These are phyloP conservation scores for Drosophila colorata DNA, from an alignment of 2,888 invertebrate genomes.

Conservation along the genomic window DNA sequence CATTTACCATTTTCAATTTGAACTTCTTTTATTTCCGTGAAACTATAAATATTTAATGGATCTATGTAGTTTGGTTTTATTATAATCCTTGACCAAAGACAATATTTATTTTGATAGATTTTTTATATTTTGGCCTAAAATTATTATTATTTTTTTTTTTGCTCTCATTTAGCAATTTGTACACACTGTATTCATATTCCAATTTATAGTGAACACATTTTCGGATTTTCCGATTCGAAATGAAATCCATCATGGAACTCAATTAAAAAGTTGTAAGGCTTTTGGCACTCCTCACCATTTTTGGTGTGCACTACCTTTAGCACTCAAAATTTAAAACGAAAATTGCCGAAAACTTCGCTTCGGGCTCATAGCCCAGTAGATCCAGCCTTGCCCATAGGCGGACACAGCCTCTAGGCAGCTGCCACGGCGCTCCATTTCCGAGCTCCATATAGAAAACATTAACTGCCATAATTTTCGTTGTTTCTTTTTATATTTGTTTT, in stretches of 20 bases:
- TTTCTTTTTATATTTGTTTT: constrained; percentile 24
- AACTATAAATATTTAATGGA: no score
- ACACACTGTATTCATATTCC: neutral
- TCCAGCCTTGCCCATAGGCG: constrained; percentile 15
- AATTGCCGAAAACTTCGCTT: constrained; percentile 18
- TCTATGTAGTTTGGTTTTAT: no score
- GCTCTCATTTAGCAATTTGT: neutral
- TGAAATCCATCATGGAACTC: constrained; percentile 44
- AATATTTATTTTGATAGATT: no score
- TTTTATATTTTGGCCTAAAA: no score
- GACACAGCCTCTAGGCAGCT: constrained; percentile 2
- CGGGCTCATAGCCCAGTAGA: neutral
- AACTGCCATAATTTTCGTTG: constrained; percentile 28
- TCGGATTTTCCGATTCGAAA: constrained; percentile 19
- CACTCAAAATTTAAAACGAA: constrained; percentile 15
- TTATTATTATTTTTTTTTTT: neutral
- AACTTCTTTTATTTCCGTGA: no score
- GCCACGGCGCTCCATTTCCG: constrained; percentile 1
- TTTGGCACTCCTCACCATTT: constrained; percentile 20
- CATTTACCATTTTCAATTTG: no score
- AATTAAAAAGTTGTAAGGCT: constrained; percentile 52
- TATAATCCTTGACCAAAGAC: no score
- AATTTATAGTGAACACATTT: constrained; percentile 10
- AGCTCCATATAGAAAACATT: constrained; percentile 34
- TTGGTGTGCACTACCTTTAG: constrained; percentile 15